Conservation (phyloP, 2,113 vertebrate species). For the Tachysurus fulvidraco region DNA sequence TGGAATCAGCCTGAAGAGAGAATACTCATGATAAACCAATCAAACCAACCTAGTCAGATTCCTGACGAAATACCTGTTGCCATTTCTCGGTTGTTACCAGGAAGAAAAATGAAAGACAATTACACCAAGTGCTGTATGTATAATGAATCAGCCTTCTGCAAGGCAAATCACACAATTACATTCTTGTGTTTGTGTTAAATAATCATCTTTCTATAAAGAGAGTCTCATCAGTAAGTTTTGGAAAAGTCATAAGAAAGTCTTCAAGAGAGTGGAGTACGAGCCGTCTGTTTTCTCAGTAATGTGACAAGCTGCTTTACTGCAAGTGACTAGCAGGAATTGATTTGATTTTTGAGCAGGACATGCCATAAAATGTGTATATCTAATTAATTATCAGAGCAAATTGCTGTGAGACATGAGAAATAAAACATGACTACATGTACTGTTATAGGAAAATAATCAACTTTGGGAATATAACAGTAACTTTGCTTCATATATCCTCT, state of each 20-base stretch:
- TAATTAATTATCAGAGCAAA: neutral
- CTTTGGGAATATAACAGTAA: neutral
- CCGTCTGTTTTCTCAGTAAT: neutral
- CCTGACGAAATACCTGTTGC: neutral
- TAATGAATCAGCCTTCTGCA: neutral
- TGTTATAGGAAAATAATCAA: neutral
- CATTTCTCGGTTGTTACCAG: neutral
- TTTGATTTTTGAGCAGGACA: neutral
- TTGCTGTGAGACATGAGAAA: neutral
- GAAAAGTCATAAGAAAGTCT: neutral
- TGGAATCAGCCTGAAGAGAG: neutral
- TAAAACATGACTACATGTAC: neutral
- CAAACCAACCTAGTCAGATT: conserved; percentile 1
- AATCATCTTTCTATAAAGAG: too few species aligned
- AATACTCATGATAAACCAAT: neutral
- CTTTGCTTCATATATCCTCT: neutral
- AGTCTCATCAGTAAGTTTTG: neutral
- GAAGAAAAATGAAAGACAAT: neutral
- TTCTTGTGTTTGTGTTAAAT: neutral
- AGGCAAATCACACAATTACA: neutral
- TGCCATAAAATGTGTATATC: neutral
- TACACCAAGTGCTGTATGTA: neutral
- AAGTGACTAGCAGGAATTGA: neutral
- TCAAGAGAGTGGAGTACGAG: neutral
- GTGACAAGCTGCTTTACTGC: neutral